Evolutionary conservation across 2,888 invertebrate genomes (phyloP).

Genomic region (Drosophila emarginata): DNA sequence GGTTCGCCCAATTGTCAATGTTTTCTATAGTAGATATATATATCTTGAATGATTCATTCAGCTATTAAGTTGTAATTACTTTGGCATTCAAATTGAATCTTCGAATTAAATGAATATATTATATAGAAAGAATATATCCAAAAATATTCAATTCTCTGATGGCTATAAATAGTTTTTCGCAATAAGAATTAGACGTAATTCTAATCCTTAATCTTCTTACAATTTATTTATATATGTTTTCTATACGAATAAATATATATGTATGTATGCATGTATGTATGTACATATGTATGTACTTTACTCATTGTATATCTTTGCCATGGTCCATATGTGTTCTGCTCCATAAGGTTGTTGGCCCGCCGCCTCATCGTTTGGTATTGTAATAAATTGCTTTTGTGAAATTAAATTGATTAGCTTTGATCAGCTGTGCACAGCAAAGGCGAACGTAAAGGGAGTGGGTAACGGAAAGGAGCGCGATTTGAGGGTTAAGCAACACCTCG

Average conservation of each 20-base stretch:
- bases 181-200: conserved; percentile 6
- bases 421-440: conserved; percentile 51
- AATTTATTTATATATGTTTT: conserved; percentile 1
- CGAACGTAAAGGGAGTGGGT: background rate
- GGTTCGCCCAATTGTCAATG: too few species aligned
- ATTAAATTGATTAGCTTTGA: conserved; percentile 77
- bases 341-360: conserved; percentile 42
- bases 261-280: too few species aligned
- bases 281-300: background rate
- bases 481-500: conserved; percentile 31
- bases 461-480: background rate
- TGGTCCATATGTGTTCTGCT: background rate
- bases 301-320: background rate
- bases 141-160: conserved; percentile 1
- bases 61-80: conserved; percentile 18
- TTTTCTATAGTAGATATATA: background rate
- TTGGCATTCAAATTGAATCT: conserved; percentile 52
- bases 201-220: conserved; percentile 7
- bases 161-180: conserved; percentile 13
- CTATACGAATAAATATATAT: background rate
- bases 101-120: conserved; percentile 51
- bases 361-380: conserved; percentile 49
- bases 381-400: conserved; percentile 72
- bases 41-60: background rate
- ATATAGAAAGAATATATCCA: background rate